Conservation (phyloP, 2,888 invertebrate species). For the Pristionchus fissidentatus region DNA sequence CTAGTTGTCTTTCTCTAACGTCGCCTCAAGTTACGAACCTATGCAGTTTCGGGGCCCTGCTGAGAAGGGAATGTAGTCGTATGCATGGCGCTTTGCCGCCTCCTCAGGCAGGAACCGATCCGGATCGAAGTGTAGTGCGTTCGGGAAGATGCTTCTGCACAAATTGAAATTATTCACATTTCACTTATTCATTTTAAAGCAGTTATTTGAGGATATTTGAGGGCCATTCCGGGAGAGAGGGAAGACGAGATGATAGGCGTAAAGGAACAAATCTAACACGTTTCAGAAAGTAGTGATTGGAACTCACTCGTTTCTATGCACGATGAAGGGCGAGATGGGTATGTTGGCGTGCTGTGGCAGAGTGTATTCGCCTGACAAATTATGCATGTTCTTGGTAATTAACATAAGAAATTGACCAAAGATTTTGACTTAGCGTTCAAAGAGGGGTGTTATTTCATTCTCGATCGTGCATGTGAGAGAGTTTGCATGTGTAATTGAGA, state of each 20-base stretch:
- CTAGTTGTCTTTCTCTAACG: background rate
- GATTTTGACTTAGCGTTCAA: background rate
- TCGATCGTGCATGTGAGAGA: background rate
- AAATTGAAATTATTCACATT: background rate
- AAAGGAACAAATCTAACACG: too few relatives aligned
- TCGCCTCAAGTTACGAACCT: conserved; percentile 20
- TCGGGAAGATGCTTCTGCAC: background rate
- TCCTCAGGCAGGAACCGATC: conserved; percentile 75
- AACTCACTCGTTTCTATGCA: conserved; percentile 19
- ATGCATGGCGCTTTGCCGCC: conserved; percentile 48
- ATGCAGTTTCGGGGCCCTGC: conserved; percentile 55
- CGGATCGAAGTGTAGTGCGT: conserved; percentile 65
- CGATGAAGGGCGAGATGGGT: background rate
- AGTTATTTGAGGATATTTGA: conserved; percentile 72
- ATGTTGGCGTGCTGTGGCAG: background rate
- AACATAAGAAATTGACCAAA: background rate
- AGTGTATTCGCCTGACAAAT: background rate
- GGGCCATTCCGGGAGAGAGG: conserved; percentile 63
- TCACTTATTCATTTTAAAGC: too few relatives aligned
- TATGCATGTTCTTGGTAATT: background rate
- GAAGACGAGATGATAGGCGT: background rate
- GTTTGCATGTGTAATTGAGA: background rate
- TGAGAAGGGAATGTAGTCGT: conserved; percentile 52
- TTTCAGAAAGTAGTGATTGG: too few relatives aligned
- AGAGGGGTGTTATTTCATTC: too few relatives aligned